Evolutionary conservation across 2,888 invertebrate genomes (phyloP).

Genomic region (Aelia acuminata): DNA sequence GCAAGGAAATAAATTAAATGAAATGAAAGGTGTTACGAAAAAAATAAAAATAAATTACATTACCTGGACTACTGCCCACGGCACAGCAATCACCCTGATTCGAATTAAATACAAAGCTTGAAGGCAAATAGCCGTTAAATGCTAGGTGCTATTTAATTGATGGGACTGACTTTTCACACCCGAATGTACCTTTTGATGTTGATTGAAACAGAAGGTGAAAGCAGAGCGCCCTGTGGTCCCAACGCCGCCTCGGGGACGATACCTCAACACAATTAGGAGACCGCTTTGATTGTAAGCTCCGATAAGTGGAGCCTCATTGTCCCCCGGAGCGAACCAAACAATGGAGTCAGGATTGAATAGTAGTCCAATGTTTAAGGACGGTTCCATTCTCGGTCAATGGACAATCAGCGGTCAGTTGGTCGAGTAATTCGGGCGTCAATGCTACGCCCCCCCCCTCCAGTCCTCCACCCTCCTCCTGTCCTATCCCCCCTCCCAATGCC

Average conservation of each 20-base stretch:
- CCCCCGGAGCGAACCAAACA: background rate
- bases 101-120: background rate
- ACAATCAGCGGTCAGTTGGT: slow-evolving; percentile 13
- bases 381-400: background rate
- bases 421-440: background rate
- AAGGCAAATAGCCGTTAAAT: background rate
- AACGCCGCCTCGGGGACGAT: background rate
- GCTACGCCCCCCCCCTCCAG: background rate
- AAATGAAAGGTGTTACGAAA: no score
- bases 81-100: background rate
- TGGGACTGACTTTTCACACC: background rate
- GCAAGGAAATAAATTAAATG: no score
- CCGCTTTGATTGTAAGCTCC: background rate
- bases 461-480: no score
- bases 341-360: slow-evolving; percentile 1
- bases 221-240: background rate
- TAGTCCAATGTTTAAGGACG: background rate
- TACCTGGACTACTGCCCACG: background rate
- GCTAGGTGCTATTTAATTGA: background rate
- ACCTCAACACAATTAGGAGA: background rate
- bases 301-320: background rate
- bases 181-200: background rate
- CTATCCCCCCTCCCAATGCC: background rate
- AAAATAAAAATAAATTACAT: background rate
- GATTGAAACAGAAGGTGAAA: background rate